Conservation (phyloP, 2,113 vertebrate species). For the Tachuris rubrigastra region DNA sequence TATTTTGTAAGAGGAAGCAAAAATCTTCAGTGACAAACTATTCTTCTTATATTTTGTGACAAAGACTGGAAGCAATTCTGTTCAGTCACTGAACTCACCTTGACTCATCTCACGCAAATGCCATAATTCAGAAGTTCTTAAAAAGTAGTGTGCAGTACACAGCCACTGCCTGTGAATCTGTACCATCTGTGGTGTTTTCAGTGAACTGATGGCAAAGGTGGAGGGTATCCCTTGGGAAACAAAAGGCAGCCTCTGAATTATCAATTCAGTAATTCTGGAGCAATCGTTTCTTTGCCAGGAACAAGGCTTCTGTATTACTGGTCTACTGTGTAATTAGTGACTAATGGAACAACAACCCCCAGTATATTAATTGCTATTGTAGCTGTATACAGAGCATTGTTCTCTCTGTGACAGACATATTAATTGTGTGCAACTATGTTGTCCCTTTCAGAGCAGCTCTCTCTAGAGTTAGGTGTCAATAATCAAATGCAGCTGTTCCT, state of each 20-base stretch:
- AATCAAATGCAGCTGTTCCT: slow-evolving; percentile 30
- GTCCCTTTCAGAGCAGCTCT: slow-evolving; percentile 15
- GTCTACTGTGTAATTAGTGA: slow-evolving; percentile 46
- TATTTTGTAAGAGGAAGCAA: slow-evolving; percentile 1
- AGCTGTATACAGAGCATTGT: slow-evolving; percentile 10
- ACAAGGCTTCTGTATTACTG: not conserved
- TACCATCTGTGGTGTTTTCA: not conserved
- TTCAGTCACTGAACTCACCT: slow-evolving; percentile 44
- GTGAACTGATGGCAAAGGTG: not conserved
- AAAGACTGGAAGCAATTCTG: slow-evolving; percentile 41
- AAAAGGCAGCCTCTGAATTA: not conserved
- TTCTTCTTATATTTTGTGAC: slow-evolving; percentile 19
- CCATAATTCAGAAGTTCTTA: slow-evolving; percentile 25
- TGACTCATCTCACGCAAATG: slow-evolving; percentile 49
- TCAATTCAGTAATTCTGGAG: not conserved
- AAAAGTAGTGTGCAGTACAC: not conserved
- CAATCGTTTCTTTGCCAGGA: slow-evolving; percentile 10
- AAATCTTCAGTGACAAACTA: slow-evolving; percentile 19
- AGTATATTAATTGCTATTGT: slow-evolving; percentile 39
- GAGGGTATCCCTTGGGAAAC: not conserved
- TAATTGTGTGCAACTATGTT: slow-evolving; percentile 2
- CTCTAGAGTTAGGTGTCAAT: slow-evolving; percentile 33
- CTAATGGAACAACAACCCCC: slow-evolving; percentile 39
- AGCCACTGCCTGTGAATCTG: not conserved
- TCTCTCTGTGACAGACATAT: slow-evolving; percentile 14